phyloP scores from a whole-genome alignment of 2,113 vertebrate species.

The Alethe castanea region DNA sequence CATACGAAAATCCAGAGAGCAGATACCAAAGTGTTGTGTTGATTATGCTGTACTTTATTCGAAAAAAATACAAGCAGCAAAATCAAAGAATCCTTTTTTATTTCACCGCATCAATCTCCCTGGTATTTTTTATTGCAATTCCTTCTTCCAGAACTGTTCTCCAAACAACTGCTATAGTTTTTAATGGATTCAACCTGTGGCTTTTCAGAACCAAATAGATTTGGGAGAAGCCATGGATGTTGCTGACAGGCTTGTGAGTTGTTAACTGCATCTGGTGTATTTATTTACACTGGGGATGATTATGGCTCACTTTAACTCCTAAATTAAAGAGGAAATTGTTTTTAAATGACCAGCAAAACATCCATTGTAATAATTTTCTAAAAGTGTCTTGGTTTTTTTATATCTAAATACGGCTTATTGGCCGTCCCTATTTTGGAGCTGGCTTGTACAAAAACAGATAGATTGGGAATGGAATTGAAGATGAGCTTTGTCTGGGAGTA shows the following conservation, averaged over 20 bases:
- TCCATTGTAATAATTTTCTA: not conserved
- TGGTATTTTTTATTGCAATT: not conserved
- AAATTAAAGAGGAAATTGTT: not conserved
- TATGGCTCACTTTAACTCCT: not conserved
- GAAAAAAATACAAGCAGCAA: not conserved
- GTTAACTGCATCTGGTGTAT: not conserved
- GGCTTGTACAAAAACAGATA: not conserved
- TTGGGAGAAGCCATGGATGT: not conserved
- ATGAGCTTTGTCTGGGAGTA: not conserved
- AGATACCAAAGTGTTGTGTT: not conserved
- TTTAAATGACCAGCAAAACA: not conserved
- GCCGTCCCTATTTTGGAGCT: not conserved
- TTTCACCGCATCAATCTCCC: not conserved
- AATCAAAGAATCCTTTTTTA: not conserved
- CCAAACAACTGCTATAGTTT: not conserved
- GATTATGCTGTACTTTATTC: not conserved
- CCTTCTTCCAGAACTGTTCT: not conserved
- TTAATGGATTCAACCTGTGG: not conserved
- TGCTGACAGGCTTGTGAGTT: not conserved
- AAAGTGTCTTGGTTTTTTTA: not conserved
- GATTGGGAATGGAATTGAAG: not conserved
- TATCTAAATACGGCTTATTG: not conserved
- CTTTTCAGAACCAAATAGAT: not conserved
- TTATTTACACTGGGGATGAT: not conserved
- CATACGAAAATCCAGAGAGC: not conserved